Evolutionary conservation across 2,888 invertebrate genomes (phyloP), one percentile per base, ranked within the genome.

Genomic region (Allygus modestus): DNA sequence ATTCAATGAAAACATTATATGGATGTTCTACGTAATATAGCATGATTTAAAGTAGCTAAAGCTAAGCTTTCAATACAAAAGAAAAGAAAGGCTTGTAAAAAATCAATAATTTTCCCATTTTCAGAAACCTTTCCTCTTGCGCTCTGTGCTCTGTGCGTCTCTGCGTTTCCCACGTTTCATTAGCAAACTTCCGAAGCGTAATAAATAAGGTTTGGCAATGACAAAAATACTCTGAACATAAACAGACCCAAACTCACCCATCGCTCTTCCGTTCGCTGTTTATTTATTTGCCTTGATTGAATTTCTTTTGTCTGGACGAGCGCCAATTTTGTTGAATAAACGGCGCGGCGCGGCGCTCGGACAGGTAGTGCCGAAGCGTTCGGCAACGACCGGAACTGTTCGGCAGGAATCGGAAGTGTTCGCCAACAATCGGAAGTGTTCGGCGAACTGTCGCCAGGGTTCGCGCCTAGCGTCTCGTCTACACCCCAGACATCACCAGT

Each of bases 171-270:
- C 15, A 17, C 46, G 46, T 46, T 15, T 15, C 12, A 15, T 46
- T 9, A 15, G 46, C 46, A 46, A 46, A 46, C 12, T 15, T 15
- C 46, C 17, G 12, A 2, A 1, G 46, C 4, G 23, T n/a, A 23
- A n/a, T 5, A 58, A 83, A 89, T 85, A 89, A 90, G 87, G 88
- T 89, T 73, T 87, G 89, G 84, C 89, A 89, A 65, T 65, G 28
- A 65, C 65, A 65, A 17, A 31, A 65, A 28, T 65, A 28, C 65
- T 28, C 17, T 15, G 28, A 65, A 65, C 65, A 65, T 17, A 65
- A 65, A 65, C 65, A 65, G n/a, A 65, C 31, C 65, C 86, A 89
- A 89, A 86, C 90, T 89, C 86, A 90, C 88, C 54, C 31, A 81
- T 65, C 46, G 20, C 61, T 43, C 26, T 61, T 23, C 28, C 31